phyloP scores from a whole-genome alignment of 1,140 invertebrate genomes.

The Bathynomus jamesi region DNA sequence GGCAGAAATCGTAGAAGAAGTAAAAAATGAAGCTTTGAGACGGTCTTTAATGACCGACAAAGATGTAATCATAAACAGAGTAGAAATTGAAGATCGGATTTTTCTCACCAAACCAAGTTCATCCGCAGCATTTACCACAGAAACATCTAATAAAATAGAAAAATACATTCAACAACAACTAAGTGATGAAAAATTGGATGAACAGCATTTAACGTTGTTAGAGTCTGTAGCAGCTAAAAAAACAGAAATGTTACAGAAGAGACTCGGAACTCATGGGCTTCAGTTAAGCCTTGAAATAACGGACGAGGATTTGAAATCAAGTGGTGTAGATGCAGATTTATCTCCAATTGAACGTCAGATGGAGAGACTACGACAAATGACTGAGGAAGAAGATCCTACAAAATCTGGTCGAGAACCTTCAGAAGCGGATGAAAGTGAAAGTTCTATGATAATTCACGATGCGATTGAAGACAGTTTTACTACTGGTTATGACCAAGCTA shows the following conservation, averaged over 20 bases:
- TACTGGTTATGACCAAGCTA: slow-evolving; percentile 36
- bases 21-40: slow-evolving; percentile 48
- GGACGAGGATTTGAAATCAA: slow-evolving; percentile 57
- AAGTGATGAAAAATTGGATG: slow-evolving; percentile 45
- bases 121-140: slow-evolving; percentile 33
- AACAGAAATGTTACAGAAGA: slow-evolving; percentile 43
- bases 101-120: slow-evolving; percentile 25
- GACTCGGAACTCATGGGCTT: slow-evolving; percentile 47
- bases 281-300: slow-evolving; percentile 58
- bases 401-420: slow-evolving; percentile 30
- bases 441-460: slow-evolving; percentile 34
- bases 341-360: slow-evolving; percentile 54
- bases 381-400: slow-evolving; percentile 33
- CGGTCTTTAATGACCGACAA: slow-evolving; percentile 37
- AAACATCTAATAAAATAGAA: slow-evolving; percentile 43
- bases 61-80: neutral
- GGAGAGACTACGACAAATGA: slow-evolving; percentile 36
- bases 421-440: slow-evolving; percentile 35
- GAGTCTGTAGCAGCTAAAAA: slow-evolving; percentile 48
- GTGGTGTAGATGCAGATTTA: slow-evolving; percentile 55
- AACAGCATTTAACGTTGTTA: slow-evolving; percentile 41
- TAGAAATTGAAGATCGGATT: slow-evolving; percentile 7
- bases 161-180: slow-evolving; percentile 46
- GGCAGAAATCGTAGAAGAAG: slow-evolving; percentile 48
- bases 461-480: slow-evolving; percentile 28